Evolutionary conservation across 2,888 invertebrate species (phyloP).

Genomic region (Apocheima hispidaria): DNA sequence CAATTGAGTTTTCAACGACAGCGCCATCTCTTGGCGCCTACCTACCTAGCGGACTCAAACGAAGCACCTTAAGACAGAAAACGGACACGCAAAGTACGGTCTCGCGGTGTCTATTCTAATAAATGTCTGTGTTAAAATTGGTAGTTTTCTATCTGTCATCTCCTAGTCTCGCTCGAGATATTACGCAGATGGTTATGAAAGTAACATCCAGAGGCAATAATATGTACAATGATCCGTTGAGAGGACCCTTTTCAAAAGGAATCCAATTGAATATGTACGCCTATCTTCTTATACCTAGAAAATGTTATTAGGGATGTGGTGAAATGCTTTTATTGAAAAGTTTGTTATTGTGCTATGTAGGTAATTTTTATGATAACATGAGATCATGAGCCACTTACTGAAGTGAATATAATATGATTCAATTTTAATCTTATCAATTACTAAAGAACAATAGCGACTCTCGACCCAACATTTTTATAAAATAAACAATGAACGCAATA

Average conservation of each 20-base stretch:
- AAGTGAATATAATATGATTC: too few relatives aligned
- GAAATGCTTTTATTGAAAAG: constrained; percentile 22
- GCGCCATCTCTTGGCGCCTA: too few relatives aligned
- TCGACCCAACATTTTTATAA: too few relatives aligned
- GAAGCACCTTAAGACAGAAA: too few relatives aligned
- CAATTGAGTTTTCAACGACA: too few relatives aligned
- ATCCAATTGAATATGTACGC: constrained; percentile 32
- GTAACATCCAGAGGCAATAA: constrained; percentile 30
- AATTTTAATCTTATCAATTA: too few relatives aligned
- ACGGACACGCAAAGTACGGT: too few relatives aligned
- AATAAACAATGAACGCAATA: too few relatives aligned
- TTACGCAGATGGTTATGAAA: constrained; percentile 21
- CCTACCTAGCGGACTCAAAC: too few relatives aligned
- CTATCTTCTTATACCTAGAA: constrained; percentile 14
- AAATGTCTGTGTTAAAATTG: neutral
- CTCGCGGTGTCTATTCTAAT: too few relatives aligned
- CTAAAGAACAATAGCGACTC: too few relatives aligned
- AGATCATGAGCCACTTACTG: neutral
- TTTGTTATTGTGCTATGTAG: neutral
- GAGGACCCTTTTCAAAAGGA: constrained; percentile 42
- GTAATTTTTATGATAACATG: neutral
- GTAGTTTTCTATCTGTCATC: neutral
- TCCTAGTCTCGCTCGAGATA: neutral
- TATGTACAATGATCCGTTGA: constrained; percentile 37
- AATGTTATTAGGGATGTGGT: constrained; percentile 1